Evolutionary conservation across 2,113 vertebrate species (phyloP).

Genomic region (Elachura formosa): DNA sequence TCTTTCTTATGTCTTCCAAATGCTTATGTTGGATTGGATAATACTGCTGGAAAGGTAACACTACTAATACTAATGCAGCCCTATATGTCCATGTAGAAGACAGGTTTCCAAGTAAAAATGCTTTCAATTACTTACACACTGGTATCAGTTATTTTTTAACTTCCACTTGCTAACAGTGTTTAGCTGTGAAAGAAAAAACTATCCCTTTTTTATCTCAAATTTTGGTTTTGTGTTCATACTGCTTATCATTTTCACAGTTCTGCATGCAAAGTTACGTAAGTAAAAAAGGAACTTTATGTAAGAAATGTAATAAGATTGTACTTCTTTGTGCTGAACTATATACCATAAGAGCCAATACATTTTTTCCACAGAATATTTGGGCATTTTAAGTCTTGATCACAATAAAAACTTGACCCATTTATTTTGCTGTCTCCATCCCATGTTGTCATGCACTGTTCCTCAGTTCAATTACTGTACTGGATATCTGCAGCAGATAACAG

Average conservation of each 20-base stretch:
- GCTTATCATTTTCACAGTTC: conserved; percentile 17
- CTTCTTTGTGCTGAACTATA: neutral
- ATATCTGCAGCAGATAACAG: neutral
- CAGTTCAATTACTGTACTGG: neutral
- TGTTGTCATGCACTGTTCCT: fast-evolving
- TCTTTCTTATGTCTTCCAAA: neutral
- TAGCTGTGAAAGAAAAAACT: conserved; percentile 26
- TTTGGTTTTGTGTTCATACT: neutral
- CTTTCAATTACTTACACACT: conserved; percentile 29
- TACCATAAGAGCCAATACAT: neutral
- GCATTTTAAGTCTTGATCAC: neutral
- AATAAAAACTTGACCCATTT: neutral
- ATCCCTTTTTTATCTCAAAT: neutral
- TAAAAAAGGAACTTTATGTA: neutral
- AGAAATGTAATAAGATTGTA: neutral
- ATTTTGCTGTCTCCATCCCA: neutral
- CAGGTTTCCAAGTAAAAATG: conserved; percentile 3
- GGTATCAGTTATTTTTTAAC: conserved; percentile 16
- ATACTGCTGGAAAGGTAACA: neutral
- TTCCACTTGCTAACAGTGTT: conserved; percentile 27
- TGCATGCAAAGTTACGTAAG: neutral
- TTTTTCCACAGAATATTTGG: neutral
- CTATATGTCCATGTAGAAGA: neutral
- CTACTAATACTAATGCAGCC: neutral
- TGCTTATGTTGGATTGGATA: neutral